Evolutionary conservation across 2,797 vertebrate species (phyloP), one percentile per base, ranked within the genome.

Genomic region (Cuniculus paca): DNA sequence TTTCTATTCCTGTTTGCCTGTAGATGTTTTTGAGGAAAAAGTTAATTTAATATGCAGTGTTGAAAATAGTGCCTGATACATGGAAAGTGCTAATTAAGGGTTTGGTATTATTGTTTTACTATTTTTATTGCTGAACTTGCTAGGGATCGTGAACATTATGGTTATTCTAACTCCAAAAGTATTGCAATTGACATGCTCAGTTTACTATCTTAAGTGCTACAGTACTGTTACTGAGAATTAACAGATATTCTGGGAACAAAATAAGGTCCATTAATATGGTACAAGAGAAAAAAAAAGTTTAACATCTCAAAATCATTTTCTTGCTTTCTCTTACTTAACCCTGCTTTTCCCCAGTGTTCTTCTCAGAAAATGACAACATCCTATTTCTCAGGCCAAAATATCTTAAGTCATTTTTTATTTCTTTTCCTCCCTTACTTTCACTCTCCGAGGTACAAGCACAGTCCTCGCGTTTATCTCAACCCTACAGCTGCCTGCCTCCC

Each of bases 181-280:
- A 70, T 80, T 63, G 79, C 74, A 58, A 72, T 12, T 60, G 48
- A 75, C 45, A 45, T 36, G 34, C 14, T 95, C 48, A 80, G 91
- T 79, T 87, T 95, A 52, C 34, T 90, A 54, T 48, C 60, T 91
- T 68, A 95, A 81, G 86, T 84, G 56, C 34, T 68, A 50, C 24
- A 81, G 72, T 87, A 95, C 88, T 78, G 36, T 48, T 68, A 68
- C 16, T 72, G 81, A 92, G 60, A 90, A 78, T 82, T 93, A 95
- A 84, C 61, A 95, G 77, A 87, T 80, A 24, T 20, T 84, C 90
- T 88, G 48, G 88, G 48, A 83, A 31, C 88, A 81, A 95, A 92
- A 95, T 77, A 74, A 95, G 74, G 74, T 26, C 81, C 65, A 88
- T 72, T 54, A 31, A 42, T 26, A 56, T n/a, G 50, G 22, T 26